phyloP scores from a whole-genome alignment of 1,140 invertebrate genomes.

The Megalonaias nervosa region DNA sequence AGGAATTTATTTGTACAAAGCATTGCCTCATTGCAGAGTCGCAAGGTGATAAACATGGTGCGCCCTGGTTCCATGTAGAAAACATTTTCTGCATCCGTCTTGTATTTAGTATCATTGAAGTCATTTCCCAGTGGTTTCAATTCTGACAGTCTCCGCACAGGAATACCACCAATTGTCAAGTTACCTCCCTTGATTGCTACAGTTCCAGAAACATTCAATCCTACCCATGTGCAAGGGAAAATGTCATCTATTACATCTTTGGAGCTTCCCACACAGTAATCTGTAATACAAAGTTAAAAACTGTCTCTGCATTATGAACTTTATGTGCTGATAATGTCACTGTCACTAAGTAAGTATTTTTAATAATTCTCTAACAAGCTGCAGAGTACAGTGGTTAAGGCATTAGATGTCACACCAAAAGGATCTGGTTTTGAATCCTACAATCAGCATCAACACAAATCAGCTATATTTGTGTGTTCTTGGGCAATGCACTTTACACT shows the following conservation, averaged over 20 bases:
- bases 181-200: constrained; percentile 24
- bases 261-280: constrained; percentile 28
- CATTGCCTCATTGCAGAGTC: constrained; percentile 25
- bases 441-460: no score
- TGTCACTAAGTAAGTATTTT: no score
- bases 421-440: no score
- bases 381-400: no score
- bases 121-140: constrained; percentile 4
- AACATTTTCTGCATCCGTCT: neutral
- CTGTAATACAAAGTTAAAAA: constrained; percentile 1
- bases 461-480: no score
- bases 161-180: neutral
- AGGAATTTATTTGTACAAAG: constrained; percentile 20
- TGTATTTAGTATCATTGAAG: neutral
- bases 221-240: constrained; percentile 29
- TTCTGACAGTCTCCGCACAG: constrained; percentile 10
- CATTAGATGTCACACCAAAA: no score
- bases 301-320: no score
- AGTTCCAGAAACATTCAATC: constrained; percentile 17
- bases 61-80: constrained; percentile 25
- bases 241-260: constrained; percentile 20
- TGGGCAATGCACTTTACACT: no score
- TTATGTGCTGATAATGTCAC: no score
- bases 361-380: no score
- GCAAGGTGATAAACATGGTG: constrained; percentile 23